Percentiles rank a stretch among this genome's conserved stretches.
Conservation (phyloP, 2,888 invertebrate genomes). For the Lampropteryx suffumata region DNA sequence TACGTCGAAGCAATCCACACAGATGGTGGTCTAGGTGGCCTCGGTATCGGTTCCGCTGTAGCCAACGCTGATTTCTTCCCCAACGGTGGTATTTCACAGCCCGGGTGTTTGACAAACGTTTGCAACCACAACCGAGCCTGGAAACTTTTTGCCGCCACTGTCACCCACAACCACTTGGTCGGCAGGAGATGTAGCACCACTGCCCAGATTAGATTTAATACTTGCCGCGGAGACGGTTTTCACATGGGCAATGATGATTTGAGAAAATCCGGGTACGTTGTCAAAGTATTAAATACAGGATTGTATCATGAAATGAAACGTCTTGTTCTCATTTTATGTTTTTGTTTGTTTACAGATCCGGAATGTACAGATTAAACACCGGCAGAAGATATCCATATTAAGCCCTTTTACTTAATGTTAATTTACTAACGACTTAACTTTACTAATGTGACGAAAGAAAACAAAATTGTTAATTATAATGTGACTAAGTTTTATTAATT, state of each 20-base stretch:
- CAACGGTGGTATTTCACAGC: conserved; percentile 71
- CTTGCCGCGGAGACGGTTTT: conserved; percentile 46
- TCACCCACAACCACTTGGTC: conserved; percentile 50
- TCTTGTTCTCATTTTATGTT: neutral
- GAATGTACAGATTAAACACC: conserved; percentile 46
- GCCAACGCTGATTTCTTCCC: conserved; percentile 83
- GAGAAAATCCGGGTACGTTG: conserved; percentile 52
- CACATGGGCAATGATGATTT: conserved; percentile 55
- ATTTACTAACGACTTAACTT: too few relatives aligned
- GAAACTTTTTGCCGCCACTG: conserved; percentile 52
- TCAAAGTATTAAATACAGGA: too few relatives aligned
- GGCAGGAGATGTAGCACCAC: conserved; percentile 44
- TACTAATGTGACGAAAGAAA: neutral
- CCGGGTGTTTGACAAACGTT: conserved; percentile 49
- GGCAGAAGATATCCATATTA: conserved; percentile 46
- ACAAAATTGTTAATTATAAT: too few relatives aligned
- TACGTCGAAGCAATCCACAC: conserved; percentile 66
- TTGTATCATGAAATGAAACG: too few relatives aligned
- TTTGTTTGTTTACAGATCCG: conserved; percentile 45
- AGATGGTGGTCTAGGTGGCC: conserved; percentile 59
- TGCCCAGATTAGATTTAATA: conserved; percentile 46
- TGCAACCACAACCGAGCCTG: conserved; percentile 61
- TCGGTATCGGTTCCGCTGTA: conserved; percentile 68
- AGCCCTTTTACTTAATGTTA: conserved; percentile 14
- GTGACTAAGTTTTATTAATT: too few relatives aligned